A percentile compares a stretch with the other conserved stretches of the same genome.
These are phyloP conservation scores for Andricus curvator DNA, from an alignment of 2,888 invertebrate genomes.

Conservation along the genomic window DNA sequence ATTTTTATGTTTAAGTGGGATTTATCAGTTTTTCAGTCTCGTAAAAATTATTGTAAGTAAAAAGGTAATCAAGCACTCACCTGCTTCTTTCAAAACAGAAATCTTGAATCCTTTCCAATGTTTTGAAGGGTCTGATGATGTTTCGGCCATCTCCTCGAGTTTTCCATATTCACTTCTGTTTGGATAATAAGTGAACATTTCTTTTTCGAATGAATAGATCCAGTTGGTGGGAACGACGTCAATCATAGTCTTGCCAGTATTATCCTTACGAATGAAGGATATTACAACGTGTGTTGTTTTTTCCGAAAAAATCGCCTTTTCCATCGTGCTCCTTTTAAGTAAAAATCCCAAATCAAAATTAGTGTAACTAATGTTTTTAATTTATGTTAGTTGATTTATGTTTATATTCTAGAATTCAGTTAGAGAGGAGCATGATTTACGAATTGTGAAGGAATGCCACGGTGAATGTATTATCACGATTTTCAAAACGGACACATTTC, in stretches of 20 bases:
- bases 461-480: background rate
- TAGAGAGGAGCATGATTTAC: background rate
- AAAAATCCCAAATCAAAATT: background rate
- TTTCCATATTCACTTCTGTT: background rate
- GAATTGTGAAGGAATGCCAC: background rate
- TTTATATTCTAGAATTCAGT: too few species aligned
- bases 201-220: too few species aligned
- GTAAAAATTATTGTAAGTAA: background rate
- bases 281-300: background rate
- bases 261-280: background rate
- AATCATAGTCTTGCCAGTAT: background rate
- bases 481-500: slow-evolving; percentile 14
- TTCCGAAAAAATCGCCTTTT: background rate
- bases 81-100: background rate
- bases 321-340: background rate
- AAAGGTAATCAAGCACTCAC: background rate
- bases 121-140: background rate
- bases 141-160: background rate
- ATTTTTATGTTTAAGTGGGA: background rate
- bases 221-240: background rate
- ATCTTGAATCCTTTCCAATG: background rate
- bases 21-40: background rate
- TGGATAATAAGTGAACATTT: background rate
- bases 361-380: too few species aligned
- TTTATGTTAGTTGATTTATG: too few species aligned